A percentile compares a stretch with the other conserved stretches of the same genome.
Evolutionary conservation across 1,140 invertebrate genomes (phyloP).

Genomic region (Papilio machaon): DNA sequence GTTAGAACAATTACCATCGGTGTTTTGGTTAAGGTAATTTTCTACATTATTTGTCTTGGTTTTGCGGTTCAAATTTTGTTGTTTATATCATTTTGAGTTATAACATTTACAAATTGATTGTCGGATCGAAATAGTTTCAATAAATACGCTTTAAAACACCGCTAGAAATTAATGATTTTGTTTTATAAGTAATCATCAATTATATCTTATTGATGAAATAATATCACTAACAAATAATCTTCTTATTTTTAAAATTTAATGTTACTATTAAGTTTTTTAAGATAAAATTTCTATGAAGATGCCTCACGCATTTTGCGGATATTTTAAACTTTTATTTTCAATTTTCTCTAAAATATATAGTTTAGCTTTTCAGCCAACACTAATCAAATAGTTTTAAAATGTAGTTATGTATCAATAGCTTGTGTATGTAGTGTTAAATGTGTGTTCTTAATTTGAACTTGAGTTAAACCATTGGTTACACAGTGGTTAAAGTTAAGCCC

Average conservation of each 20-base stretch:
- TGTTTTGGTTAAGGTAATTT: constrained; percentile 23
- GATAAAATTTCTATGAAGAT: too few relatives aligned
- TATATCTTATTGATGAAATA: neutral
- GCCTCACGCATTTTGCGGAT: too few relatives aligned
- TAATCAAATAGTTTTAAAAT: neutral
- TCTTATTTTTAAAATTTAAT: neutral
- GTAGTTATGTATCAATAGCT: neutral
- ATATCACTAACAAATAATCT: neutral
- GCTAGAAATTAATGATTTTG: neutral
- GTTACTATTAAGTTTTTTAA: too few relatives aligned
- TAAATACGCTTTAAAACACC: neutral
- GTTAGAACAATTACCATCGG: neutral
- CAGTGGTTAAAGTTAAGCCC: too few relatives aligned
- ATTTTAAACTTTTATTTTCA: neutral
- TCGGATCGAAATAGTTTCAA: neutral
- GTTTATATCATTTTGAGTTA: neutral
- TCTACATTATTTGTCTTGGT: neutral
- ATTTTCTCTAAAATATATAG: neutral
- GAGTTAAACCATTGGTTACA: too few relatives aligned
- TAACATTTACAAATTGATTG: neutral
- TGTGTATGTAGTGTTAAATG: too few relatives aligned
- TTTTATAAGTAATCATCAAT: neutral
- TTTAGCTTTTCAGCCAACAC: neutral
- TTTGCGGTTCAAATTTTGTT: neutral
- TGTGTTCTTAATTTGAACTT: too few relatives aligned